phyloP scores from a whole-genome alignment of 1,140 invertebrate species.

The Drosophila micromelanica region DNA sequence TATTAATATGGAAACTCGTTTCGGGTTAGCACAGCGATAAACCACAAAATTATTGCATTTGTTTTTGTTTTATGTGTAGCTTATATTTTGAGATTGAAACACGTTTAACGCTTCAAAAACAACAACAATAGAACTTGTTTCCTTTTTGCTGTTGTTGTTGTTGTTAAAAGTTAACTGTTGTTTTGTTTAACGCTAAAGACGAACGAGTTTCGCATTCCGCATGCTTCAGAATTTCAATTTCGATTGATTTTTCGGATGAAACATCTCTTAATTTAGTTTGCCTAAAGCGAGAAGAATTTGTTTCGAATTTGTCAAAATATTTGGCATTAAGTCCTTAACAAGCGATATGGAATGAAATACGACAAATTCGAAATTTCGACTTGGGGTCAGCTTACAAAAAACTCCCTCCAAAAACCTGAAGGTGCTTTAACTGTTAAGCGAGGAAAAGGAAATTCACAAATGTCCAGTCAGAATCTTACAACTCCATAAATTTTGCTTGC shows the following conservation, averaged over 20 bases:
- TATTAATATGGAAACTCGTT: constrained; percentile 59
- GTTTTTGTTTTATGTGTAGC: constrained; percentile 45
- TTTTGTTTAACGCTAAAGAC: constrained; percentile 57
- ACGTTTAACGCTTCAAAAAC: constrained; percentile 64
- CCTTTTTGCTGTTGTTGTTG: constrained; percentile 43
- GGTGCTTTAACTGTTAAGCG: neutral
- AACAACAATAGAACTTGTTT: constrained; percentile 68
- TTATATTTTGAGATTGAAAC: constrained; percentile 54
- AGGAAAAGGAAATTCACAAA: constrained; percentile 16
- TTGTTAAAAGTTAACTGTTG: constrained; percentile 71
- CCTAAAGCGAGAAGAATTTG: neutral
- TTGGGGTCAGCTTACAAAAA: neutral
- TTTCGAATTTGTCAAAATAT: neutral
- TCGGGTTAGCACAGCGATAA: constrained; percentile 26
- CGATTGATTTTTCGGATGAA: constrained; percentile 10
- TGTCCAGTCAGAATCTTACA: neutral
- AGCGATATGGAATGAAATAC: constrained; percentile 1
- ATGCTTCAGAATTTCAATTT: constrained; percentile 46
- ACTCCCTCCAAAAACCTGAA: neutral
- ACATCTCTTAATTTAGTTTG: constrained; percentile 1
- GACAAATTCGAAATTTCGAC: neutral
- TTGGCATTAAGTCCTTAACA: neutral
- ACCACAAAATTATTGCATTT: constrained; percentile 43
- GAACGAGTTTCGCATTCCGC: constrained; percentile 49
- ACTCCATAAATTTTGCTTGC: neutral